These are phyloP conservation scores for Hycleus phaleratus DNA, from an alignment of 1,140 invertebrate species.

Conservation along the genomic window DNA sequence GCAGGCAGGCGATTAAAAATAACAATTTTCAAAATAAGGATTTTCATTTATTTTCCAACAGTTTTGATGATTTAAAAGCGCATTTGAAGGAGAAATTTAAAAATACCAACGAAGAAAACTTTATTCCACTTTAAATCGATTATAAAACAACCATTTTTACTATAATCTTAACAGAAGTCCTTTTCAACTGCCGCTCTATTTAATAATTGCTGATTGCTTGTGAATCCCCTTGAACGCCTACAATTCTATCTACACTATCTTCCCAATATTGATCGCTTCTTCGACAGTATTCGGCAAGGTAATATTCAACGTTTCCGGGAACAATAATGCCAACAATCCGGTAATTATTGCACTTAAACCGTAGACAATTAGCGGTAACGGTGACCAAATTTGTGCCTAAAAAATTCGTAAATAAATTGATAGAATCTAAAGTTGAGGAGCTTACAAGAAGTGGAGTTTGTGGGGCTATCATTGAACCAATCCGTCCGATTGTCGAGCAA, in stretches of 20 bases:
- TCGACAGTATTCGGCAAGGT: conserved; percentile 60
- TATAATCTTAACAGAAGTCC: too few species aligned
- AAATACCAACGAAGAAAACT: too few species aligned
- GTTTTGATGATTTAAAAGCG: too few species aligned
- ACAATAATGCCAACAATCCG: conserved; percentile 52
- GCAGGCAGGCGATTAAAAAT: too few species aligned
- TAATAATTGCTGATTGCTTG: too few species aligned
- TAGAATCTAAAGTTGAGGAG: too few species aligned
- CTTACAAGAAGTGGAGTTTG: conserved; percentile 57
- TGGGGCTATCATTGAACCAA: conserved; percentile 66
- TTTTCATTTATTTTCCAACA: too few species aligned
- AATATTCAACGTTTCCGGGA: conserved; percentile 61
- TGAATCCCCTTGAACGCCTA: neutral
- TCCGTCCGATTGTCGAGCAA: conserved; percentile 63
- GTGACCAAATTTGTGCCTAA: conserved; percentile 26
- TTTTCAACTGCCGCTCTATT: too few species aligned
- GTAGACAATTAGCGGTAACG: conserved; percentile 57
- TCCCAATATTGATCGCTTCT: conserved; percentile 55
- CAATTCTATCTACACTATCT: neutral
- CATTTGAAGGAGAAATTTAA: too few species aligned
- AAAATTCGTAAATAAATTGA: neutral
- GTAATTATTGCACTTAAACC: conserved; percentile 54
- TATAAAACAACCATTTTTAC: too few species aligned
- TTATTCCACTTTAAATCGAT: too few species aligned
- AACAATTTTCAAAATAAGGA: too few species aligned